These are phyloP conservation scores for Siderastrea siderea DNA, from an alignment of 92 coral and sea anemone species.

Conservation along the genomic window DNA sequence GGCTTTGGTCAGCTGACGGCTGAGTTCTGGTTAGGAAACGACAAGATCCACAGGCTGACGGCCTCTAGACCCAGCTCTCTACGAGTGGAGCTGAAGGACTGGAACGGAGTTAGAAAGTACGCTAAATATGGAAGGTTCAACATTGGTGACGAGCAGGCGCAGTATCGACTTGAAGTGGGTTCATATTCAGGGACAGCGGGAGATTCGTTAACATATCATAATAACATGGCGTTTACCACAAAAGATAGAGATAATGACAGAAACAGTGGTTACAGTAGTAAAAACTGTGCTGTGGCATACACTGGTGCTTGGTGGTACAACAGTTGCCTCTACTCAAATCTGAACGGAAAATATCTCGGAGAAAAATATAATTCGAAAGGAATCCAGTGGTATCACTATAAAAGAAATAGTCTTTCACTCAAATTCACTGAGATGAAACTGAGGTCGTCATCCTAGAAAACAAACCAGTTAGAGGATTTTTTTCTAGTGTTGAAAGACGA, in stretches of 20 bases:
- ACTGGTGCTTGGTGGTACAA: conserved; percentile 79
- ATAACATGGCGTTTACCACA: conserved; percentile 55
- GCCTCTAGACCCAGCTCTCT: conserved; percentile 37
- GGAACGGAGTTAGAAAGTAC: conserved; percentile 46
- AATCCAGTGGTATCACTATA: too few species aligned
- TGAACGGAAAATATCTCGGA: conserved; percentile 68
- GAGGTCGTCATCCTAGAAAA: too few species aligned
- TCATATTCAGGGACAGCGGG: conserved; percentile 79
- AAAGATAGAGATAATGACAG: conserved; percentile 69
- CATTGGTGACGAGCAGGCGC: conserved; percentile 63
- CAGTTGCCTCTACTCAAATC: conserved; percentile 45
- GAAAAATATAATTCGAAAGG: too few species aligned
- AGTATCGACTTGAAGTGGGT: conserved; percentile 64
- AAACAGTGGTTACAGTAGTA: too few species aligned
- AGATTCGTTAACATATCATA: conserved; percentile 51
- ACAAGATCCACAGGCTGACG: conserved; percentile 67
- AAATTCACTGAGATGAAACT: too few species aligned
- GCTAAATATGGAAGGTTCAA: conserved; percentile 66
- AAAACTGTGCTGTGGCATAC: conserved; percentile 43
- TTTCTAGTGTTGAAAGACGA: too few species aligned
- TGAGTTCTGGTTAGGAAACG: conserved; percentile 70
- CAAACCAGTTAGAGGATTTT: too few species aligned
- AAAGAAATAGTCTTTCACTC: too few species aligned
- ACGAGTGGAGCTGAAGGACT: conserved; percentile 70
- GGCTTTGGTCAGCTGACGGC: conserved; percentile 69